A percentile compares a stretch with the other conserved stretches of the same genome.
phyloP scores from a whole-genome alignment of 92 coral and sea anemone species.

The Epizoanthus ramosus region DNA sequence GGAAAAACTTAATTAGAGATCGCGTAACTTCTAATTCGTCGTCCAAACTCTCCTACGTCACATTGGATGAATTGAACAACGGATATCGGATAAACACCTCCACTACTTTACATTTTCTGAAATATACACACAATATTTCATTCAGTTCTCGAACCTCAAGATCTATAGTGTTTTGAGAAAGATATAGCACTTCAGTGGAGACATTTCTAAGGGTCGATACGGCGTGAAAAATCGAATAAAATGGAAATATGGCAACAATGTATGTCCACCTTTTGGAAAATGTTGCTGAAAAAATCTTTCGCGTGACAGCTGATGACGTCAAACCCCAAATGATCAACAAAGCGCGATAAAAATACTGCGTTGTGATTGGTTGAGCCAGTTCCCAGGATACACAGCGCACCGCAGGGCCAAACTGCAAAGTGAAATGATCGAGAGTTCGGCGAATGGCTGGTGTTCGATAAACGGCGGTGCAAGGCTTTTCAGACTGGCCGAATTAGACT shows the following conservation, averaged over 20 bases:
- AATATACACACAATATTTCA: conserved; percentile 26
- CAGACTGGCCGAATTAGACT: conserved; percentile 32
- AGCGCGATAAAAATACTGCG: conserved; percentile 56
- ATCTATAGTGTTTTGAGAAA: neutral
- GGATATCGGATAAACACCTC: conserved; percentile 16
- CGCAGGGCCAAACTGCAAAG: conserved; percentile 19
- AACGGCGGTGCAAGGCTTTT: conserved; percentile 35
- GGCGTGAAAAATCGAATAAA: conserved; percentile 19
- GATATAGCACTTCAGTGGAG: neutral
- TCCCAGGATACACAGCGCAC: conserved; percentile 59
- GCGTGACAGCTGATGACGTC: conserved; percentile 87
- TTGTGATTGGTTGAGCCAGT: conserved; percentile 57
- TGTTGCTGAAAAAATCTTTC: conserved; percentile 52
- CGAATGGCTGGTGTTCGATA: conserved; percentile 30
- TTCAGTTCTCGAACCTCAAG: conserved; percentile 26
- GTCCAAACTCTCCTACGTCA: conserved; percentile 30
- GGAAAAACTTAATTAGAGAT: conserved; percentile 51
- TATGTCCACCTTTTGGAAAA: conserved; percentile 29
- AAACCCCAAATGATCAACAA: conserved; percentile 80
- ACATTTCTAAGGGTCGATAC: conserved; percentile 1
- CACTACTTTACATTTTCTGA: conserved; percentile 35
- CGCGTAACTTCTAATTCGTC: conserved; percentile 42
- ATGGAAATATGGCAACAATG: conserved; percentile 4
- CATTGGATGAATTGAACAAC: conserved; percentile 17
- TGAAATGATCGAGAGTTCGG: conserved; percentile 35